Evolutionary conservation across 2,797 vertebrate species (phyloP).

Genomic region (Lemur catta): DNA sequence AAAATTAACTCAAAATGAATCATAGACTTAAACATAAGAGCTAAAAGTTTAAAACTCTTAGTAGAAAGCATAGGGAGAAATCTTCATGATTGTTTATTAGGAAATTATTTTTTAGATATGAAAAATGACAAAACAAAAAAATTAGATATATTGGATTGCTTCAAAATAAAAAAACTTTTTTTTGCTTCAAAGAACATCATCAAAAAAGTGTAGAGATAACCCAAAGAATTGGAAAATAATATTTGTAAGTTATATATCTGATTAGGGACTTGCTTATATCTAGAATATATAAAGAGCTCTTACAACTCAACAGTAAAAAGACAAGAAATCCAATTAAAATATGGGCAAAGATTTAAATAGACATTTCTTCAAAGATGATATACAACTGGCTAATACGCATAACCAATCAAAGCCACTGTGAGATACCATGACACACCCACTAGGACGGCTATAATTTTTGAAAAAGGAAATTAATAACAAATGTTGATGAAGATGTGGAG

Average conservation of each 20-base stretch:
- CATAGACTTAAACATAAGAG: not conserved
- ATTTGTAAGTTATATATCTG: not conserved
- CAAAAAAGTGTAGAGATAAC: not conserved
- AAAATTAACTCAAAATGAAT: not conserved
- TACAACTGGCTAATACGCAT: not conserved
- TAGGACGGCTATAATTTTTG: not conserved
- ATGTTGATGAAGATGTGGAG: not conserved
- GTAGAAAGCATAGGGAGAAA: not conserved
- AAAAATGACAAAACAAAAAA: slow-evolving; percentile 11
- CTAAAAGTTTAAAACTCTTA: not conserved
- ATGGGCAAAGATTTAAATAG: not conserved
- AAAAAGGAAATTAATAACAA: not conserved
- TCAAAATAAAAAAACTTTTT: not conserved
- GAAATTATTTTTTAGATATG: not conserved
- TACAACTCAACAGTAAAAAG: not conserved
- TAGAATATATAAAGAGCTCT: not conserved
- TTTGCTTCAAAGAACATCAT: not conserved
- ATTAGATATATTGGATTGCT: not conserved
- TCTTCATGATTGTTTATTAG: not conserved
- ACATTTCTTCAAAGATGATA: not conserved
- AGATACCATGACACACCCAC: not conserved
- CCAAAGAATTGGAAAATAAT: not conserved
- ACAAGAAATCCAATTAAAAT: not conserved
- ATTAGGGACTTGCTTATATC: not conserved
- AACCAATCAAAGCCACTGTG: not conserved